Evolutionary conservation across 2,113 vertebrate species (phyloP), one percentile per base, ranked within the genome.

Genomic region (Chaenocephalus aceratus): DNA sequence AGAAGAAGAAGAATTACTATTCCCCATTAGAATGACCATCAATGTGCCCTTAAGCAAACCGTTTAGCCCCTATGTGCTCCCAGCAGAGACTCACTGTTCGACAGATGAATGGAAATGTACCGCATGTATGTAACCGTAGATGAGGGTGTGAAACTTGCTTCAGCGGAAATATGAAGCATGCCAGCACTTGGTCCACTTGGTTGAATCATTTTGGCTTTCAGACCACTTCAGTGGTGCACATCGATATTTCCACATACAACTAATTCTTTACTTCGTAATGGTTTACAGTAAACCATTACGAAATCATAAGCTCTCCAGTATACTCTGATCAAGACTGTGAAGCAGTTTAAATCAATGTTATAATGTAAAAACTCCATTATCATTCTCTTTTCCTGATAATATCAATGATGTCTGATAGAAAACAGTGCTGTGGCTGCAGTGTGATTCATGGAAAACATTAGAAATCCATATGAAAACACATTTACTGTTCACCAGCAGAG

Each of bases 121-220:
- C 58, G 72, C 21, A 46, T 49, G 67, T 16, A 34, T 34, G 58
- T 82, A 86, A 80, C 26, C 63, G 77, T 60, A 72, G 72, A 64
- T 3, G 30, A 83, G 83, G 76, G 77, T 67, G 71, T 86, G 80
- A 83, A 70, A 63, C 67, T 49, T 65, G 52, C 73, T 44, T 68
- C 48, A 53, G 66, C 5, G 14, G 79, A 87, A 91, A 87, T 26
- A 66, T 62, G 23, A 81, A 66, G 48, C 61, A 53, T 12, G 56
- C 46, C 70, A 6, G 60, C 70, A 76, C 64, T 69, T 23, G 67
- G 77, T 54, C 52, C 34, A 58, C 62, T 75, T n/a, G 53, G 44
- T 3, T 60, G 57, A 85, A 63, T 74, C 58, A 6, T 62, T 75
- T 72, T 72, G 52, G 69, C 65, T 84, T 80, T 86, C 3, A 69